Conservation (phyloP, 2,797 vertebrate genomes). For the Corythornis leucogaster region DNA sequence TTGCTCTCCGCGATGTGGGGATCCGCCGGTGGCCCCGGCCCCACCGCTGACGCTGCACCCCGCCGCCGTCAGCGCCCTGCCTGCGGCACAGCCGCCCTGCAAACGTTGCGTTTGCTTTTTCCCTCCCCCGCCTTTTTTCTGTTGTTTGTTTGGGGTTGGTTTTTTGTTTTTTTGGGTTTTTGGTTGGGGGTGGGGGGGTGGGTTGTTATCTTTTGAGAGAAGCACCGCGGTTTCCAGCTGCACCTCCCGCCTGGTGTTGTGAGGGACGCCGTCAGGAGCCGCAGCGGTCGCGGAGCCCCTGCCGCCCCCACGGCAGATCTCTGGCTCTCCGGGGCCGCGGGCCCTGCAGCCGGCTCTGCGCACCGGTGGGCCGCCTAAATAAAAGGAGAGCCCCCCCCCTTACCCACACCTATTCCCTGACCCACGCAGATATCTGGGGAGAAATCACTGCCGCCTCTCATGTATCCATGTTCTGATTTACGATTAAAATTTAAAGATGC, state of each 20-base stretch:
- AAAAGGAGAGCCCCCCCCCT: background rate
- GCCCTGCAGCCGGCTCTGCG: slow-evolving; percentile 52
- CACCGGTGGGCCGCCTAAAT: background rate
- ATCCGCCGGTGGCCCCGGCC: background rate
- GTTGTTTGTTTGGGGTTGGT: background rate
- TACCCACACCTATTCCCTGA: slow-evolving; percentile 64
- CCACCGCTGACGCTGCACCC: background rate
- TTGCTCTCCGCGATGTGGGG: background rate
- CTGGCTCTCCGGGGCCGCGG: background rate
- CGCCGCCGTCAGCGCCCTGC: background rate
- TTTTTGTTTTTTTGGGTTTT: background rate
- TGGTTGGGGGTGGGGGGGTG: background rate
- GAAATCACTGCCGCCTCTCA: slow-evolving; percentile 88
- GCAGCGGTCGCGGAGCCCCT: background rate
- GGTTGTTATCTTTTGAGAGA: background rate
- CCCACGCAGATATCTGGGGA: slow-evolving; percentile 81
- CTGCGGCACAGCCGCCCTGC: background rate
- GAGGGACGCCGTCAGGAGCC: background rate
- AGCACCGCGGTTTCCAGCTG: background rate
- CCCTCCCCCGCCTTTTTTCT: background rate
- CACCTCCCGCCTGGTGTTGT: background rate
- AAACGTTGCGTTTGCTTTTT: no score
- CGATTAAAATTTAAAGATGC: slow-evolving; percentile 93
- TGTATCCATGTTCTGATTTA: slow-evolving; percentile 88
- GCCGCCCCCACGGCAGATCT: background rate